These are phyloP conservation scores for Nymphalis polychloros DNA, from an alignment of 2,888 invertebrate species.

Conservation along the genomic window DNA sequence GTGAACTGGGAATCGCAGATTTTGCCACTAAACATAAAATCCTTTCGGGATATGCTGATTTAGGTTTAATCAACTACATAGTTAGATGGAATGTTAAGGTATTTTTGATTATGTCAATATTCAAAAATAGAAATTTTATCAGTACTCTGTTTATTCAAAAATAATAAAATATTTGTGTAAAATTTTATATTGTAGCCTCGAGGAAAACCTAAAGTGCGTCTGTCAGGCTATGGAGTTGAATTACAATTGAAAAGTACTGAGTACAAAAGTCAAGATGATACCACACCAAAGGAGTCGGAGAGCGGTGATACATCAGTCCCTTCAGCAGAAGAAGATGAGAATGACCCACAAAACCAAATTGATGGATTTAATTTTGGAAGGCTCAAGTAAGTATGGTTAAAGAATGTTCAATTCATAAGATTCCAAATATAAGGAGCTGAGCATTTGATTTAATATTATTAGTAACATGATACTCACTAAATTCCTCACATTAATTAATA, in stretches of 20 bases:
- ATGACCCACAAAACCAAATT: conserved; percentile 87
- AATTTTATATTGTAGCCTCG: conserved; percentile 53
- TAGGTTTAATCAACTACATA: conserved; percentile 90
- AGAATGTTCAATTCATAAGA: background rate
- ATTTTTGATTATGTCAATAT: conserved; percentile 37
- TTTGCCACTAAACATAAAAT: conserved; percentile 89
- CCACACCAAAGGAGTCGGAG: conserved; percentile 83
- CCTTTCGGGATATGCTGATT: conserved; percentile 85
- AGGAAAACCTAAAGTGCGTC: conserved; percentile 82
- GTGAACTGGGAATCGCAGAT: conserved; percentile 89
- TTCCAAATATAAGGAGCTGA: background rate
- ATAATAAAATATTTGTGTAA: conserved; percentile 18
- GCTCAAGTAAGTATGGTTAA: conserved; percentile 84
- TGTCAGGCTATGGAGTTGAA: conserved; percentile 99
- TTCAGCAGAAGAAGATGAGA: conserved; percentile 79
- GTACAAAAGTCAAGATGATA: conserved; percentile 99
- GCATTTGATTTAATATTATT: too few species aligned
- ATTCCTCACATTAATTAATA: too few species aligned
- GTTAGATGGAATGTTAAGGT: conserved; percentile 93
- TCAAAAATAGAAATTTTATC: background rate
- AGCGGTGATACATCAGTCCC: conserved; percentile 65
- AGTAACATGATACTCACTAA: too few species aligned
- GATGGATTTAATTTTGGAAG: conserved; percentile 95
- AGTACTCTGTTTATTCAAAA: background rate
- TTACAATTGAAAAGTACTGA: conserved; percentile 99